Evolutionary conservation across 1,140 invertebrate genomes (phyloP), one percentile per base, ranked within the genome.

Genomic region (Pissodes strobi): DNA sequence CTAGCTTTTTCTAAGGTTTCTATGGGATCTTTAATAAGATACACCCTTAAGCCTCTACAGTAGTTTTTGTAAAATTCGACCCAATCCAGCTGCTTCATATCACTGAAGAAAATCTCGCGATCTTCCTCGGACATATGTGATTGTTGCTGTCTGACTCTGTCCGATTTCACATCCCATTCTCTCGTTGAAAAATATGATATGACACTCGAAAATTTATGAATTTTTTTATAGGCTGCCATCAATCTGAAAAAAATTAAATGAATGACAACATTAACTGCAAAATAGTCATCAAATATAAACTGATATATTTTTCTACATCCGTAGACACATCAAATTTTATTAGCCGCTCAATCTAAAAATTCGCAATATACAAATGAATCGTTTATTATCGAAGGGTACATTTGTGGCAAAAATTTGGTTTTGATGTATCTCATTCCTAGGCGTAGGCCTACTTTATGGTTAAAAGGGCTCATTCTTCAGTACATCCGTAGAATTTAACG

Each of bases 141-240:
- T 79, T 84, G 85, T 21, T 93, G 72, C 13, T 71, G 73, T 46
- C 82, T 72, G 0, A 90, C 78, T 74, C 89, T 87, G 21, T 83
- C 74, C 64, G 88, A 88, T 17, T 83, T 79, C 75, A 91, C 93
- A 1, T 80, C 74, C 86, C 92, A 93, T 69, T 89, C 84, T 27
- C 81, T 75, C 1, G 83, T 86, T 17, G 84, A 86, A 77, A 95
- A 95, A 69, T 88, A 89, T 10, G 87, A 82, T 13, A 94, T 79
- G 0, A 88, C 85, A 1, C 81, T 77, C 0, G 86, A 81, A 38
- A 92, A 90, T 73, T 87, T 88, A 68, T 90, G 85, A 27, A 95
- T 84, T 76, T 90, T 92, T 45, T 83, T 82, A 70, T 92, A 92
- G 8, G 90, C 85, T 71, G 86, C 85, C 23, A 86, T 79, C 81